These are phyloP conservation scores for Agrotis exclamationis DNA, from an alignment of 2,888 invertebrate species.

Conservation along the genomic window DNA sequence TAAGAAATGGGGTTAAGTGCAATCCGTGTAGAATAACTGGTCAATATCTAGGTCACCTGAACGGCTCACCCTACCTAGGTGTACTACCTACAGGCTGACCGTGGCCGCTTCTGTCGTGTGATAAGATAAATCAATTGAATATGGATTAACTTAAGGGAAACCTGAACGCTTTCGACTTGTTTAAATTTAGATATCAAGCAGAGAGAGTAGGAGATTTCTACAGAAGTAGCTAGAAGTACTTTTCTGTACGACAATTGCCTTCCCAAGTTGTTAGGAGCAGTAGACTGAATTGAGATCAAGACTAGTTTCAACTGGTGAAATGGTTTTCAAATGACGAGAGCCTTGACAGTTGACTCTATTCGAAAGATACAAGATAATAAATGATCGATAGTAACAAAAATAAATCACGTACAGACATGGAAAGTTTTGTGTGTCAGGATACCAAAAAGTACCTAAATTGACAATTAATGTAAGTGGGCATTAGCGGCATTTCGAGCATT, in stretches of 20 bases:
- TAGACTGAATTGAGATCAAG: too few species aligned
- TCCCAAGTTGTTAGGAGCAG: too few species aligned
- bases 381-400: neutral
- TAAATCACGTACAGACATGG: too few species aligned
- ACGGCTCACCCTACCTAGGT: neutral
- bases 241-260: too few species aligned
- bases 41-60: conserved; percentile 31
- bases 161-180: neutral
- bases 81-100: neutral
- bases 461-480: conserved; percentile 9
- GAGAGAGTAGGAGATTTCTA: conserved; percentile 14
- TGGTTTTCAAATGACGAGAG: neutral
- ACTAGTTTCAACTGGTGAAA: neutral
- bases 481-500: neutral
- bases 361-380: neutral
- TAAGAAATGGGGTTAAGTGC: conserved; percentile 24
- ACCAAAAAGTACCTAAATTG: neutral
- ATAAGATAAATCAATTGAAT: conserved; percentile 21
- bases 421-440: neutral
- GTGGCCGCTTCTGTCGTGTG: neutral
- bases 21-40: conserved; percentile 41
- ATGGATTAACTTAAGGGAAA: conserved; percentile 1
- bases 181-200: neutral
- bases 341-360: neutral
- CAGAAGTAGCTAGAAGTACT: neutral